Evolutionary conservation across 1,140 invertebrate genomes (phyloP), one percentile per base, ranked within the genome.

Genomic region (Drosophila melanogaster): DNA sequence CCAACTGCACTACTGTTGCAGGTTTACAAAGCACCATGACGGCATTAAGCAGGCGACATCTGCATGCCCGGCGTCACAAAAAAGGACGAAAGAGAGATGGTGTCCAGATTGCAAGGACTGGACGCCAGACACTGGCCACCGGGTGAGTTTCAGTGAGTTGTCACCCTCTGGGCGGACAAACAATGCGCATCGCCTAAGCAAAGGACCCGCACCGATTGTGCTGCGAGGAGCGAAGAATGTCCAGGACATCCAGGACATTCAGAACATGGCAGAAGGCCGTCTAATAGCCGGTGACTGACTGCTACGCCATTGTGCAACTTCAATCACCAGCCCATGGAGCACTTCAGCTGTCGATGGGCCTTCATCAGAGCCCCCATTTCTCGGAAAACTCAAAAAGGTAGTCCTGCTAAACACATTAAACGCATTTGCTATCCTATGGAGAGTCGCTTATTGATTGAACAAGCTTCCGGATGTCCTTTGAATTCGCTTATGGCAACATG

Each of bases 81-180:
- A 72, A 72, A 71, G 44, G 30, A 2, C 49, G 30, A 2, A 41
- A 41, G 37, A n/a, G 56, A 49, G 43, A 47, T 41, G 57, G 15
- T n/a, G 58, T 26, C 26, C 26, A 66, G 37, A 66, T 65, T 41
- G 53, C 14, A 51, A 33, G 40, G 72, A 54, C 46, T 44, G 11
- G n/a, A n/a, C 40, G 10, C 40, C 40, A n/a, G 38, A 43, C 51
- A 53, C 37, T 60, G 50, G 30, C 50, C 55, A 56, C 49, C 40
- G 51, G 43, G 44, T 47, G 55, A 57, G 69, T 89, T 83, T 79
- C 79, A 86, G 79, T 76, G 84, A 87, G 81, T 89, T 79, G 84
- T 83, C 79, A 57, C 56, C 59, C 83, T 60, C 17, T 47, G 33
- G 44, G 41, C 56, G 60, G 38, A 17, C 75, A 86, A 86, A 87